Evolutionary conservation across 2,797 vertebrate species (phyloP).

Genomic region (Furcifer pardalis): DNA sequence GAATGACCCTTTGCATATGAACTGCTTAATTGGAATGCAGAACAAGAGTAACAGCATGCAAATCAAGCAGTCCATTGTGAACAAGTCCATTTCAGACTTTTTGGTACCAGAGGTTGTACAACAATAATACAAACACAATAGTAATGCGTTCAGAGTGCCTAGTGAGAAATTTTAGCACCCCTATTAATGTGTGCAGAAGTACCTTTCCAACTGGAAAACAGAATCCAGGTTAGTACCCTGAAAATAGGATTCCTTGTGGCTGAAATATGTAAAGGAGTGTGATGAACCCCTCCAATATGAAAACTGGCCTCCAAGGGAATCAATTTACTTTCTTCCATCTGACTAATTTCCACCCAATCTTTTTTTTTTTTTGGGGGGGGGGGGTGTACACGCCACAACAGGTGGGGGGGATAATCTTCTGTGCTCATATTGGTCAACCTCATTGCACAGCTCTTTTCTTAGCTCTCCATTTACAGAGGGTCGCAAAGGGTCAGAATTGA

Average conservation of each 20-base stretch:
- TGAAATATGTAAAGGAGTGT: not conserved
- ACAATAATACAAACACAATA: not conserved
- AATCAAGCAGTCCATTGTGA: slow-evolving; percentile 1
- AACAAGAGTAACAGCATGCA: not conserved
- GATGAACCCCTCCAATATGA: not conserved
- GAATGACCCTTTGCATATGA: slow-evolving; percentile 23
- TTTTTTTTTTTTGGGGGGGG: too few species aligned
- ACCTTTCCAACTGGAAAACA: not conserved
- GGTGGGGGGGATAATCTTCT: not conserved
- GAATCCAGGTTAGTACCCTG: not conserved
- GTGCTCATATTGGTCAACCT: not conserved
- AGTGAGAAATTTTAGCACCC: not conserved
- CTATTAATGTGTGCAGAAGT: not conserved
- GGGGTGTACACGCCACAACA: not conserved
- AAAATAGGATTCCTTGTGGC: not conserved
- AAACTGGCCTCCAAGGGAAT: not conserved
- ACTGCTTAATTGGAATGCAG: slow-evolving; percentile 16
- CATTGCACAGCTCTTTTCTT: too few species aligned
- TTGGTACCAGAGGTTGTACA: not conserved
- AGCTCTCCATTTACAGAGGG: too few species aligned
- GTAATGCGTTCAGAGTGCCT: not conserved
- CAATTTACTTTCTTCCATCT: not conserved
- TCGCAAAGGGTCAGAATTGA: too few species aligned
- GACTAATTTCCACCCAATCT: not conserved
- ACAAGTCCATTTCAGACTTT: not conserved